Evolutionary conservation across 2,113 vertebrate species (phyloP).

Genomic region (Pycnonotus jocosus): DNA sequence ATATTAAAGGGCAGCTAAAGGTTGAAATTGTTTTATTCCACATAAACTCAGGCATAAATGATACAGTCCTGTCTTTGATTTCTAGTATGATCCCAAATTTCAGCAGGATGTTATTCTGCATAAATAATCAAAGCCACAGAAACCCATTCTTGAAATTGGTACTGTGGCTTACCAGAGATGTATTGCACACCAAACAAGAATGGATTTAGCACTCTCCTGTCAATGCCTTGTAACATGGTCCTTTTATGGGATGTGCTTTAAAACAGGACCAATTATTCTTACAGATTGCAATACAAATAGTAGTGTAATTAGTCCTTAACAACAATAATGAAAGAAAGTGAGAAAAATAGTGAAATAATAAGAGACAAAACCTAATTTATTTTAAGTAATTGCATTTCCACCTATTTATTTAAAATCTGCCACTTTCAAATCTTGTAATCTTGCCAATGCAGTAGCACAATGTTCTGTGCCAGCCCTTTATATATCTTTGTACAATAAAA

Average conservation of each 20-base stretch:
- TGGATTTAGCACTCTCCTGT: not conserved
- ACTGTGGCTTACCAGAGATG: not conserved
- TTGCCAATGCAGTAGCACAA: constrained; percentile 26
- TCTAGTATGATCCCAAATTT: not conserved
- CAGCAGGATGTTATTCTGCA: not conserved
- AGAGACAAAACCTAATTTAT: constrained; percentile 16
- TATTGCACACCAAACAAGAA: not conserved
- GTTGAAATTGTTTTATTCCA: not conserved
- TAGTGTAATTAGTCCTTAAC: not conserved
- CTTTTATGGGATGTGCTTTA: not conserved
- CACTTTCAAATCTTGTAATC: constrained; percentile 49
- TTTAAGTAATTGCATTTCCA: constrained; percentile 53
- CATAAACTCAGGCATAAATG: not conserved
- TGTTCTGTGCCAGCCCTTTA: not conserved
- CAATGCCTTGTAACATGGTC: not conserved
- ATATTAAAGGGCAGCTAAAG: not conserved
- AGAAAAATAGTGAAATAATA: constrained; percentile 28
- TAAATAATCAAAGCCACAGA: not conserved
- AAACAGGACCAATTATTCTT: not conserved
- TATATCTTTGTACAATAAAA: not conserved
- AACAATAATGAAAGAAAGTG: not conserved
- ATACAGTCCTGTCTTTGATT: not conserved
- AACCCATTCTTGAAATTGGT: not conserved
- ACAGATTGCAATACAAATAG: not conserved
- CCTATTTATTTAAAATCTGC: constrained; percentile 59